phyloP scores from a whole-genome alignment of 2,113 vertebrate genomes.

The Megaceryle maxima region DNA sequence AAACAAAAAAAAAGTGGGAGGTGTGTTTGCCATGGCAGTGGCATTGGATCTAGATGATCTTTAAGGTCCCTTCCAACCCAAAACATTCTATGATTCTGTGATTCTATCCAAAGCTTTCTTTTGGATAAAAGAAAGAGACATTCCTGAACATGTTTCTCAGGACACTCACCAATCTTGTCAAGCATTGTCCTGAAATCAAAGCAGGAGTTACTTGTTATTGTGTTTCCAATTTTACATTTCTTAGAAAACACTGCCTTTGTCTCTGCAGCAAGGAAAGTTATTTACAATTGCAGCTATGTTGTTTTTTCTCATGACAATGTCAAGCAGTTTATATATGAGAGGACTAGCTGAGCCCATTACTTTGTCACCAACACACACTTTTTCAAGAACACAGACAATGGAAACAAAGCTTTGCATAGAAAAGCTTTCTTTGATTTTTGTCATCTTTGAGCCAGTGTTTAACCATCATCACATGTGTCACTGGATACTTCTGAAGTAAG shows the following conservation, averaged over 20 bases:
- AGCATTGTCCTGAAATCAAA: background rate
- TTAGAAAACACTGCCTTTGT: background rate
- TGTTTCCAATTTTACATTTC: background rate
- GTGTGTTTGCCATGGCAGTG: too few relatives aligned
- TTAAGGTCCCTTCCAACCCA: too few relatives aligned
- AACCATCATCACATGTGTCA: constrained; percentile 25
- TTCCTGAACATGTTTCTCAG: background rate
- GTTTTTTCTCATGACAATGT: constrained; percentile 1
- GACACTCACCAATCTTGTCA: background rate
- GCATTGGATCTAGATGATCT: too few relatives aligned
- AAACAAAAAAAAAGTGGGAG: background rate
- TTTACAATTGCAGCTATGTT: background rate
- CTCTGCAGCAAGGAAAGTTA: background rate
- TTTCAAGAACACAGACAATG: constrained; percentile 1
- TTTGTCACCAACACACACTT: background rate
- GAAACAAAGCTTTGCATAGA: constrained; percentile 32
- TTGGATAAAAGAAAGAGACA: background rate
- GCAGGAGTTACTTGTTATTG: background rate
- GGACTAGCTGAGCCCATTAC: background rate
- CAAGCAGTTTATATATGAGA: background rate
- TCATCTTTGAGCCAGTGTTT: constrained; percentile 41
- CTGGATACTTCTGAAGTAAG: constrained; percentile 41
- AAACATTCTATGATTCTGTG: too few relatives aligned
- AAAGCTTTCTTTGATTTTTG: constrained; percentile 41
- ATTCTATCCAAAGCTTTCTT: background rate